phyloP scores from a whole-genome alignment of 2,797 vertebrate species.

The Aphelocoma californica region DNA sequence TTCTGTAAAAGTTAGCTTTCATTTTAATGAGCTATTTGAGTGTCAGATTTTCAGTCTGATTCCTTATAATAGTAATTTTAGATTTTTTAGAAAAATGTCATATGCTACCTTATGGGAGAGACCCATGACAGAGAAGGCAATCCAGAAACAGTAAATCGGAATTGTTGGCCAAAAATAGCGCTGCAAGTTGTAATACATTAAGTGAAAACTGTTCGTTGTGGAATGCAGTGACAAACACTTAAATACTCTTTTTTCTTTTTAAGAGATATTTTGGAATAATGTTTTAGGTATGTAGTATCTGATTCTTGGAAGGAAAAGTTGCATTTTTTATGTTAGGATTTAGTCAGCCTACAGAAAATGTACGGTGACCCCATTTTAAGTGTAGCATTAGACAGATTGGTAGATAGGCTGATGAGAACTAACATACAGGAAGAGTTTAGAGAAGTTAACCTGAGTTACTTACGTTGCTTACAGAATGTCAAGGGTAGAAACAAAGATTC shows the following conservation, averaged over 20 bases:
- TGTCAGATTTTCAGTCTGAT: background rate
- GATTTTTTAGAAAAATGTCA: background rate
- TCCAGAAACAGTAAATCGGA: background rate
- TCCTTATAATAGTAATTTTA: background rate
- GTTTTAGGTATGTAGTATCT: background rate
- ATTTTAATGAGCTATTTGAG: background rate
- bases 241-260: no score
- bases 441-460: background rate
- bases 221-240: background rate
- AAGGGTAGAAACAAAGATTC: background rate
- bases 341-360: background rate
- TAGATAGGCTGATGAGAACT: background rate
- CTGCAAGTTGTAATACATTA: background rate
- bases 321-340: background rate
- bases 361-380: background rate
- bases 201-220: background rate
- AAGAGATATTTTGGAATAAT: background rate
- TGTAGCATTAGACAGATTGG: background rate
- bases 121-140: background rate
- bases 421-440: background rate
- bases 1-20: background rate
- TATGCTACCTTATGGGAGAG: background rate
- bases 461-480: background rate
- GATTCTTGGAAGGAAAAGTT: background rate
- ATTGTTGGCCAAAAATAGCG: background rate